These are phyloP conservation scores for Thysanoteuthis rhombus DNA, from an alignment of 2,888 invertebrate species.

Conservation along the genomic window DNA sequence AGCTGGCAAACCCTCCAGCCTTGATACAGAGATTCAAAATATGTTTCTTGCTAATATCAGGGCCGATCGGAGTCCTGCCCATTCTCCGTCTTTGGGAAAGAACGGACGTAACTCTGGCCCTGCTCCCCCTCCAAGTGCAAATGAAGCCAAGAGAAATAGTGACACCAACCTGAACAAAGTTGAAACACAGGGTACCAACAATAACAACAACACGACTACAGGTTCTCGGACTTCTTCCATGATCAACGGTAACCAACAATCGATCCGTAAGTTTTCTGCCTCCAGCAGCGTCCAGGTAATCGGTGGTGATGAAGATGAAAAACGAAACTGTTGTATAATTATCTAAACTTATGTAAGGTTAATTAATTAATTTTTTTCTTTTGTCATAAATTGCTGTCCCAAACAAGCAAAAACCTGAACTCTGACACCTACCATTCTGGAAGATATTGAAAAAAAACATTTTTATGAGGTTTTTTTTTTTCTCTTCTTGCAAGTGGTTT, in stretches of 20 bases:
- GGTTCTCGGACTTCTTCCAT: slow-evolving; percentile 39
- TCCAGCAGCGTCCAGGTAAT: slow-evolving; percentile 50
- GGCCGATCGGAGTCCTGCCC: background rate
- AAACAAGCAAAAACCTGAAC: background rate
- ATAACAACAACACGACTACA: slow-evolving; percentile 41
- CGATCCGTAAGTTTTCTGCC: slow-evolving; percentile 51
- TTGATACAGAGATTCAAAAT: slow-evolving; percentile 54
- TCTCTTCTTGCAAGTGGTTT: background rate
- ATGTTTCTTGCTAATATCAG: slow-evolving; percentile 54
- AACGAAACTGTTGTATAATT: slow-evolving; percentile 57
- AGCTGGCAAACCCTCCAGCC: background rate
- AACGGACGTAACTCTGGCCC: slow-evolving; percentile 26
- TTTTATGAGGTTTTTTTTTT: background rate
- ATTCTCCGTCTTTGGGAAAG: slow-evolving; percentile 36
- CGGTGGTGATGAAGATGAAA: slow-evolving; percentile 55
- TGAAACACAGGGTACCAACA: slow-evolving; percentile 40
- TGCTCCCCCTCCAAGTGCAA: slow-evolving; percentile 30
- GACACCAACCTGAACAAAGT: slow-evolving; percentile 39
- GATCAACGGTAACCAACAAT: slow-evolving; percentile 44
- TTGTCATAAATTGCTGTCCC: background rate
- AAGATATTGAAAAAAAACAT: too few species aligned
- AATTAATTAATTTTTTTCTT: background rate
- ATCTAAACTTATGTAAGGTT: slow-evolving; percentile 41
- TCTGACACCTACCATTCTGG: background rate
- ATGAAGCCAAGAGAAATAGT: slow-evolving; percentile 45